Percentiles rank a stretch among this genome's conserved stretches.
Evolutionary conservation across 1,140 invertebrate genomes (phyloP).

Genomic region (Drosophila dunni): DNA sequence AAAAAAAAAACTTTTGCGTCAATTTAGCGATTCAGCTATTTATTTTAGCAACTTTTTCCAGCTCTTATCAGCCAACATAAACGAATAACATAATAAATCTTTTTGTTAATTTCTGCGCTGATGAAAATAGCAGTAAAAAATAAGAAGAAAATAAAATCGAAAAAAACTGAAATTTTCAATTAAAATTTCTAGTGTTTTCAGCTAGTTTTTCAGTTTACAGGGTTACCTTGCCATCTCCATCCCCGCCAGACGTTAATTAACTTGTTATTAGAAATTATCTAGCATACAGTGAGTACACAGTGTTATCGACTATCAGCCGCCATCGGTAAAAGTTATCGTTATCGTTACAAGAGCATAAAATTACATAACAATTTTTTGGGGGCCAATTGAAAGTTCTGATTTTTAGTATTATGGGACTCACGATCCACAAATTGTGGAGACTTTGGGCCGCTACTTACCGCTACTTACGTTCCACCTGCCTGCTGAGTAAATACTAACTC

Average conservation of each 20-base stretch:
- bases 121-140: background rate
- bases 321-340: slow-evolving; percentile 19
- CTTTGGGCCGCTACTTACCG: too few species aligned
- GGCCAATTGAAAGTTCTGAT: slow-evolving; percentile 1
- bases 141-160: background rate
- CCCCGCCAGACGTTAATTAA: slow-evolving; percentile 5
- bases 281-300: slow-evolving; percentile 1
- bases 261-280: slow-evolving; percentile 7
- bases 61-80: slow-evolving; percentile 20
- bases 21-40: slow-evolving; percentile 18
- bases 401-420: too few species aligned
- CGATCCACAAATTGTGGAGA: background rate
- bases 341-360: slow-evolving; percentile 26
- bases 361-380: slow-evolving; percentile 1
- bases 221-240: background rate
- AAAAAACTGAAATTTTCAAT: background rate
- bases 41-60: background rate
- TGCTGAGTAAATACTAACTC: background rate
- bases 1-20: slow-evolving; percentile 20
- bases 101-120: background rate
- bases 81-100: slow-evolving; percentile 24
- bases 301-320: slow-evolving; percentile 18
- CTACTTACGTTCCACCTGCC: background rate
- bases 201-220: background rate
- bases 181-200: background rate